Conservation (phyloP, 2,113 vertebrate species). For the Sceloporus tristichus region DNA sequence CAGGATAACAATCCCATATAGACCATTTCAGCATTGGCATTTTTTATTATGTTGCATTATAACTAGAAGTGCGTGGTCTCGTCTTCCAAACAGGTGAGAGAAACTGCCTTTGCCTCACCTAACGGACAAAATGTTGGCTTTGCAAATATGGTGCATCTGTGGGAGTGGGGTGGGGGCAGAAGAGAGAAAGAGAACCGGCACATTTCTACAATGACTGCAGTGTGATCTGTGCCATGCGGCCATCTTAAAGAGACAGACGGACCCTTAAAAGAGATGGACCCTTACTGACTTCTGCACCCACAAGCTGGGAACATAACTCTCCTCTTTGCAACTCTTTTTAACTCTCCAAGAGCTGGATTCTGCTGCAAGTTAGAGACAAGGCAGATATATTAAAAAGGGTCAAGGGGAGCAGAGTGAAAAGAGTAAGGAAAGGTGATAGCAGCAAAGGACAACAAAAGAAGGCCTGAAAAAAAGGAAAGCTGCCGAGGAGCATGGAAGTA, state of each 20-base stretch:
- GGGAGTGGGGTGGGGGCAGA: rapidly evolving
- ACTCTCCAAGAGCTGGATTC: background rate
- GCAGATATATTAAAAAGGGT: background rate
- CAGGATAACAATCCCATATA: background rate
- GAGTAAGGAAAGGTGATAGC: background rate
- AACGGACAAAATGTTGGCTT: background rate
- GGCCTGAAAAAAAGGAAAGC: background rate
- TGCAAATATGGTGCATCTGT: background rate
- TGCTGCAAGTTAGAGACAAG: background rate
- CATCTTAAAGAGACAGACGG: slow-evolving; percentile 44
- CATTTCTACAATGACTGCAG: slow-evolving; percentile 15
- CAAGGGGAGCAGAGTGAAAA: too few species aligned
- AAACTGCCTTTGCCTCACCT: too few species aligned
- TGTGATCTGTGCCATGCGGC: slow-evolving; percentile 46
- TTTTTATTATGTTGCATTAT: background rate
- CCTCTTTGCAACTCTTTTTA: background rate
- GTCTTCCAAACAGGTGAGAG: background rate
- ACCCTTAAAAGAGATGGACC: background rate
- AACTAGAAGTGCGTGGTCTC: background rate
- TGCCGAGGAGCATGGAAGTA: too few species aligned
- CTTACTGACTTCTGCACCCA: too few species aligned
- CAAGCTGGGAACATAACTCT: background rate
- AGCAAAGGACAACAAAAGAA: background rate
- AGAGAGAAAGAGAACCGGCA: too few species aligned
- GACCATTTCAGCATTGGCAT: background rate